phyloP scores from a whole-genome alignment of 2,113 vertebrate genomes.

The Lasiurus cinereus region DNA sequence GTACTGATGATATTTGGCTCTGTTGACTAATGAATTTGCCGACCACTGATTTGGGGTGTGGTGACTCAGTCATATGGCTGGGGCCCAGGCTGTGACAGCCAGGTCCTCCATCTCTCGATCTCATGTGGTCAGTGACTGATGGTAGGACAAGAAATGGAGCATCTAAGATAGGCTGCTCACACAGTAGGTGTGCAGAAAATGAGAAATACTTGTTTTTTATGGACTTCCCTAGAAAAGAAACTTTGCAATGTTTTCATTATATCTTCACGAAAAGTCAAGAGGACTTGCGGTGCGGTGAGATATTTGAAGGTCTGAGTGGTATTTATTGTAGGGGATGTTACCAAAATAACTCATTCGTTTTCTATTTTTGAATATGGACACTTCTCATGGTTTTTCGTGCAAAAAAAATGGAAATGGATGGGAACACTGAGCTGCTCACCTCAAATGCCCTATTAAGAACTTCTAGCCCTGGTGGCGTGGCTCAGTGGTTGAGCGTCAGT shows the following conservation, averaged over 20 bases:
- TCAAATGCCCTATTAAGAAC: neutral
- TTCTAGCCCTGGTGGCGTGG: neutral
- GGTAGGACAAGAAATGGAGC: neutral
- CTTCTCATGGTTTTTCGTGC: neutral
- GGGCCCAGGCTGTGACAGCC: neutral
- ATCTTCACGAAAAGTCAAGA: neutral
- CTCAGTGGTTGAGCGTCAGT: no score
- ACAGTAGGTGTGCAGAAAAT: neutral
- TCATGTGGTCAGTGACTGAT: neutral
- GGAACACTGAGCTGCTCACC: neutral
- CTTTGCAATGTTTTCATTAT: neutral
- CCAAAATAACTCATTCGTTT: neutral
- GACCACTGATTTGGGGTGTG: no score
- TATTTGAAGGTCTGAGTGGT: neutral
- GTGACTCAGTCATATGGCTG: neutral
- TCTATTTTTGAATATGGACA: conserved; percentile 4
- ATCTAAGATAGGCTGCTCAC: neutral
- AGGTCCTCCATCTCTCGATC: neutral
- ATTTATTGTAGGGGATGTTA: neutral
- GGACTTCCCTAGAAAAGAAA: neutral
- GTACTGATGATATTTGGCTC: no score
- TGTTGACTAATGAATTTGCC: no score
- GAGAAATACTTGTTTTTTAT: neutral
- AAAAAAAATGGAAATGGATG: conserved; percentile 52
- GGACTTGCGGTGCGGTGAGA: neutral